Evolutionary conservation across 2,113 vertebrate species (phyloP), one percentile per base, ranked within the genome.

Genomic region (Anarhynchus alexandrinus): DNA sequence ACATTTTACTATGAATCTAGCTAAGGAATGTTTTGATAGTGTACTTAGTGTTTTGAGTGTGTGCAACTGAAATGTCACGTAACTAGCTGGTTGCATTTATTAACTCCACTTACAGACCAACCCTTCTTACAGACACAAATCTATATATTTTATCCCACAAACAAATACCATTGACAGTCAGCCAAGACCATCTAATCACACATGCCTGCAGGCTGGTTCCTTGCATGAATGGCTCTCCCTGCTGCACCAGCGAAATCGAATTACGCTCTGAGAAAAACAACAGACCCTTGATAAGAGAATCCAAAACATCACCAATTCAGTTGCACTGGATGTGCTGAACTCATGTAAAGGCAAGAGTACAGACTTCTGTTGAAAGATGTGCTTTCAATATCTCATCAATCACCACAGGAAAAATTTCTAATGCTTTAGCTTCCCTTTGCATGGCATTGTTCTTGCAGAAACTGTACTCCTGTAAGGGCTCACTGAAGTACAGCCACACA

Each of bases 211-310:
- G 57, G 36, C 22, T 79, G 57, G 29, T 29, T 71, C 11, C 22
- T 76, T 88, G 62, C 26, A 78, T 34, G 61, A 93, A 57, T 36
- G 23, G 36, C 14, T 93, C 19, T 89, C 67, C 11, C 12, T 1
- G 1, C 11, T 45, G 29, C 51, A 74, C 27, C 70, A 76, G 5
- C 1, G 0, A 80, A 86, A 91, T 27, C 0, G 0, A 69, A 61
- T 65, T 91, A 74, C 13, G 7, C 20, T 69, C 51, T 82, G 22
- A 14, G 34, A 83, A 80, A 42, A 89, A 58, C 65, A 90, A 40
- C 59, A 80, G 42, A 52, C 26, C 4, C 18, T 42, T 80, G 36
- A 52, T 57, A 66, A 57, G 34, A 86, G 57, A 80, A 86, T 45
- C 9, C 17, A 57, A 91, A 52, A 47, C 26, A 62, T 80, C 54